A percentile compares a stretch with the other conserved stretches of the same genome.
phyloP scores from a whole-genome alignment of 1,140 invertebrate genomes.

The Rhyzopertha dominica region DNA sequence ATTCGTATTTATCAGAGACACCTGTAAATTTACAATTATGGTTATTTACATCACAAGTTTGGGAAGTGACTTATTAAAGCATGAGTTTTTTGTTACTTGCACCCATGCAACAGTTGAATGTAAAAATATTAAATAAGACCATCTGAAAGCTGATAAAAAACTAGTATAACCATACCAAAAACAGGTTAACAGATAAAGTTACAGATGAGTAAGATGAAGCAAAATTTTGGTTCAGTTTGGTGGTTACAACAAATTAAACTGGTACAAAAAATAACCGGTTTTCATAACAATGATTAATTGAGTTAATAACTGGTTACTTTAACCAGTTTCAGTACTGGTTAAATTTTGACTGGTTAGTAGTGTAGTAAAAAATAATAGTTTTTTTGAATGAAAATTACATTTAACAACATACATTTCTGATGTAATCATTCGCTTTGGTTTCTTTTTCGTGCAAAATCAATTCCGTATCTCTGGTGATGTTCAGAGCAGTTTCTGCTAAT shows the following conservation, averaged over 20 bases:
- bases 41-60: no score
- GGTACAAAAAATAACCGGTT: no score
- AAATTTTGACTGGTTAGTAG: no score
- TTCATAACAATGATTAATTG: not conserved
- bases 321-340: no score
- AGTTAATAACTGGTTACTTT: not conserved
- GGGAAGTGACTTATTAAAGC: no score
- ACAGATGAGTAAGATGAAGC: not conserved
- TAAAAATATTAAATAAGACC: no score
- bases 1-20: conserved; percentile 37
- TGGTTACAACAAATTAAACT: not conserved
- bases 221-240: not conserved
- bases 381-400: not conserved
- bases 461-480: conserved; percentile 79
- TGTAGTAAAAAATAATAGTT: not conserved
- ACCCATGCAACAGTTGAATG: no score
- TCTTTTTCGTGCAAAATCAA: conserved; percentile 74
- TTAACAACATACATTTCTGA: conserved; percentile 52
- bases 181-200: not conserved
- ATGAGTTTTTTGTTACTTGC: no score
- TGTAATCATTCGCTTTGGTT: conserved; percentile 64
- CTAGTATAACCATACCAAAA: not conserved
- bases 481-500: conserved; percentile 78
- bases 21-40: no score
- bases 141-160: no score